Evolutionary conservation across 2,888 invertebrate species (phyloP).

Genomic region (Cheilosia pagana): DNA sequence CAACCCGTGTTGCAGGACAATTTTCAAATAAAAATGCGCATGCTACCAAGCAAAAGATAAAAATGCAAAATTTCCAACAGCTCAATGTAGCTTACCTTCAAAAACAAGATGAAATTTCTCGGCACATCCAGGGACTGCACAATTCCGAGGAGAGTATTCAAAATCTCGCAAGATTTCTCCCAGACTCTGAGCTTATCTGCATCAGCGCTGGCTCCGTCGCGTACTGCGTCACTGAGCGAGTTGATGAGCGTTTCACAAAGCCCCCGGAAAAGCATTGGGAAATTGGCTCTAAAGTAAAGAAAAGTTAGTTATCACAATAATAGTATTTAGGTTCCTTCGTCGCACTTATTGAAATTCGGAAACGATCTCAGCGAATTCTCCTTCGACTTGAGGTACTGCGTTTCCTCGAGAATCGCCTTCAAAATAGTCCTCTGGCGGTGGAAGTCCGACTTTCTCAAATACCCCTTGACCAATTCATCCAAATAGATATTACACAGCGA

Average conservation of each 20-base stretch:
- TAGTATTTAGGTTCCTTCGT: background rate
- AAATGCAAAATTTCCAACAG: background rate
- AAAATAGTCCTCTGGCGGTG: conserved; percentile 86
- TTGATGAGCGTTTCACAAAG: conserved; percentile 87
- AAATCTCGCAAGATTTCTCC: conserved; percentile 86
- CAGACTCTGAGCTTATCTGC: conserved; percentile 87
- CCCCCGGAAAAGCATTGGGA: conserved; percentile 88
- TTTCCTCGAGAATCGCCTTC: conserved; percentile 85
- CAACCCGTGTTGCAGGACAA: conserved; percentile 89
- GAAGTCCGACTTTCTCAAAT: conserved; percentile 86
- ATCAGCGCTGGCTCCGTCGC: conserved; percentile 85
- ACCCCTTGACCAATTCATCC: conserved; percentile 87
- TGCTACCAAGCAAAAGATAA: conserved; percentile 81
- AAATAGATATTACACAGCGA: conserved; percentile 87
- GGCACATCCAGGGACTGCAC: conserved; percentile 87
- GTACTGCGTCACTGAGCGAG: conserved; percentile 85
- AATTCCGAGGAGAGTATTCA: conserved; percentile 88
- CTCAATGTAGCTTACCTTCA: conserved; percentile 84
- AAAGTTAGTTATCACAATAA: background rate
- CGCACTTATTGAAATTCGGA: conserved; percentile 86
- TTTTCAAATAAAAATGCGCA: conserved; percentile 87
- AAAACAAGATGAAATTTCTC: conserved; percentile 87
- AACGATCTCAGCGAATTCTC: conserved; percentile 86
- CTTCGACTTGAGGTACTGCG: conserved; percentile 85
- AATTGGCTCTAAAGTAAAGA: conserved; percentile 84